Base-by-base conservation (phyloP, 2,797 vertebrate genomes). In the Scarus forsteni region DNA sequence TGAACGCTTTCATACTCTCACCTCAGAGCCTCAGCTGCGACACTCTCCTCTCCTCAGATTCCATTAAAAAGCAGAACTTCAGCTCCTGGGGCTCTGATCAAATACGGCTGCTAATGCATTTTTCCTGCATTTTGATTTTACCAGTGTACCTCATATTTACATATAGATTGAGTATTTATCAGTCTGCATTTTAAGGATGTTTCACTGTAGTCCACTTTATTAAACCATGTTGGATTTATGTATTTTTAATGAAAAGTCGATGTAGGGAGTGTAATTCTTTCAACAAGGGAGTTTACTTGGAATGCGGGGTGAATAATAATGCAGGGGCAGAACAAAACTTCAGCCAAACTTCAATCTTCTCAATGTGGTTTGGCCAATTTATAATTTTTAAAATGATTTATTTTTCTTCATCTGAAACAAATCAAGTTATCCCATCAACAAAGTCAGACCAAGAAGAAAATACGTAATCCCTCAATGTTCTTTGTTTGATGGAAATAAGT, bases 161-260 rank as follows among this genome's bases (percentile, higher is more conserved):
- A 95, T 95, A 94, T 95, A 95, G 91, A 95, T 94, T 92, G 94
- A 94, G 90, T 94, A 94, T 94, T 95, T 95, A 94, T 94, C 93
- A 90, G 86, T 85, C 75, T 80, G 85, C 74, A 78, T 89, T 90
- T 90, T 89, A 88, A 90, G 85, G 89, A 84, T 87, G 87, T 92
- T 91, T 94, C 79, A 87, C 86, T 91, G 88, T 92, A 88, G 88
- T 90, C 84, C 86, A 89, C 92, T 94, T 93, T 92, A 91, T 89
- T 88, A 87, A 87, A 87, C 86, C 81, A 83, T 92, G 92, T 90
- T 92, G 92, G 92, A 93, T 92, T 94, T 92, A 88, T 93, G 90
- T 92, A 89, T 92, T 91, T 94, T 91, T 93, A 93, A 94, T 93
- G 89, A 90, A 87, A 90, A 89, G 79, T 90, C 89, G 89, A 92